Conservation (phyloP, 2,888 invertebrate species). For the Eutolmus rufibarbis region DNA sequence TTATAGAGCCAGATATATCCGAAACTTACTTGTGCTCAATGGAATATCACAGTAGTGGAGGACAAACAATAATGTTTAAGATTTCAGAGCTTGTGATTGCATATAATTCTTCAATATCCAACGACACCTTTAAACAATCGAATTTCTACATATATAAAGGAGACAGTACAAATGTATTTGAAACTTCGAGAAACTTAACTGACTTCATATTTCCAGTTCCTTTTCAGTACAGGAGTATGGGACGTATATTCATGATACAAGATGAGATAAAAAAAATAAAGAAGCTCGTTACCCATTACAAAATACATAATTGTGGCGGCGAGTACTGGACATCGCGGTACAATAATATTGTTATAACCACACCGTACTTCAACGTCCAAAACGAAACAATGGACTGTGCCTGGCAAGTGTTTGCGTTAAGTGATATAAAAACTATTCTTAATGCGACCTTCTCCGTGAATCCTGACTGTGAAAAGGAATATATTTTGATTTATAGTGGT, state of each 20-base stretch:
- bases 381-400: conserved; percentile 70
- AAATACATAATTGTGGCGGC: conserved; percentile 75
- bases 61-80: background rate
- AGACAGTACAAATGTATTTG: background rate
- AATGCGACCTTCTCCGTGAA: conserved; percentile 65
- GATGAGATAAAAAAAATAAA: conserved; percentile 40
- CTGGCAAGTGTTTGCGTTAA: conserved; percentile 68
- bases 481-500: conserved; percentile 66
- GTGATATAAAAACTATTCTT: conserved; percentile 57
- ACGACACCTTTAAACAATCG: too few relatives aligned
- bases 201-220: background rate
- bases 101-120: background rate
- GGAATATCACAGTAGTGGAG: background rate
- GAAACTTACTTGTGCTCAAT: conserved; percentile 30
- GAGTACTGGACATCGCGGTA: conserved; percentile 53
- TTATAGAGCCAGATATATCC: conserved; percentile 56
- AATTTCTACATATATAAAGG: too few relatives aligned
- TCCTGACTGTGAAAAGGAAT: conserved; percentile 67
- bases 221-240: background rate
- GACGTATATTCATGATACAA: background rate
- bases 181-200: background rate
- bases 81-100: background rate
- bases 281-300: conserved; percentile 65
- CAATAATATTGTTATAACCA: conserved; percentile 56
- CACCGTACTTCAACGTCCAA: conserved; percentile 51